Conservation (phyloP, 2,888 invertebrate genomes). For the Ptycholaimellus sp. region DNA sequence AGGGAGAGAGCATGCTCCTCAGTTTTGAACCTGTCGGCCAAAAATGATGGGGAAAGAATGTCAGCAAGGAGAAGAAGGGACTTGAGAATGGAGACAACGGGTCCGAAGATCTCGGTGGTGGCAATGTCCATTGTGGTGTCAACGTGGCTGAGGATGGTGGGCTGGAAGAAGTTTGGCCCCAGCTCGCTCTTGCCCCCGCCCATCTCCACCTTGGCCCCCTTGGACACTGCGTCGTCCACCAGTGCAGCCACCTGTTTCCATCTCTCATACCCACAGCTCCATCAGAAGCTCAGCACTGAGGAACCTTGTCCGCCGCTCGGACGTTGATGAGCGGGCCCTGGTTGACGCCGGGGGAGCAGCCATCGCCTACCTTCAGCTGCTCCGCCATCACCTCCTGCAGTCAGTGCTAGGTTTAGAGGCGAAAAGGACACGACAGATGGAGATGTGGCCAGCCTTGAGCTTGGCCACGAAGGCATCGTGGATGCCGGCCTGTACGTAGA, state of each 20-base stretch:
- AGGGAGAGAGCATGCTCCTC: constrained; percentile 53
- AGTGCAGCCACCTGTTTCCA: constrained; percentile 41
- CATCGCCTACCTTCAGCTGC: constrained; percentile 52
- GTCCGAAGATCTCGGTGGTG: constrained; percentile 79
- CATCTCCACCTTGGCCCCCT: constrained; percentile 48
- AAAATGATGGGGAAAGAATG: too few relatives aligned
- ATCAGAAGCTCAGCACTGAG: background rate
- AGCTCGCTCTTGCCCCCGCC: constrained; percentile 47
- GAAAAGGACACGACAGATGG: too few relatives aligned
- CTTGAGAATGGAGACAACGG: constrained; percentile 57
- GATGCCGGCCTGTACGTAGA: constrained; percentile 50
- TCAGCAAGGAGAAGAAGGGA: too few relatives aligned
- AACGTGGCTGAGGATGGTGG: constrained; percentile 59
- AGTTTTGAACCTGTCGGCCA: too few relatives aligned
- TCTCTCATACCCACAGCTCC: too few relatives aligned
- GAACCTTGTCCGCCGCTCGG: constrained; percentile 51
- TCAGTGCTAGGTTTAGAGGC: too few relatives aligned
- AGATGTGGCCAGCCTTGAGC: constrained; percentile 52
- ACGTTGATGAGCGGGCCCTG: constrained; percentile 70
- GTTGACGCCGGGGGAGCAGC: constrained; percentile 42
- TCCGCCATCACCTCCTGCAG: constrained; percentile 35
- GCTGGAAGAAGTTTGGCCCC: constrained; percentile 50
- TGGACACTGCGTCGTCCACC: constrained; percentile 55
- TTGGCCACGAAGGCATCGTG: constrained; percentile 45
- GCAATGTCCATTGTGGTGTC: constrained; percentile 55